Evolutionary conservation across 2,113 vertebrate species (phyloP).

Genomic region (Albula goreensis): DNA sequence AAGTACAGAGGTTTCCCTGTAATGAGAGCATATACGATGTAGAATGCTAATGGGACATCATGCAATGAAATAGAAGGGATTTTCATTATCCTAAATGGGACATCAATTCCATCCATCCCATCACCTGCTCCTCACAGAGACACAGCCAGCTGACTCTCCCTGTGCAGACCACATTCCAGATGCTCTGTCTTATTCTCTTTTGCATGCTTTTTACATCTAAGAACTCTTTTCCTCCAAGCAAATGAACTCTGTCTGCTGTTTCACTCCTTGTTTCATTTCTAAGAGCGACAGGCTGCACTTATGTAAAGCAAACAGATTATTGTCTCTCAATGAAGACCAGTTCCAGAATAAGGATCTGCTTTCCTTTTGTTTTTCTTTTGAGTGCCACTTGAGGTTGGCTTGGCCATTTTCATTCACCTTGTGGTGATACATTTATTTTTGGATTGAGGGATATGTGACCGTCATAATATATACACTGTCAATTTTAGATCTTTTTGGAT

Average conservation of each 20-base stretch:
- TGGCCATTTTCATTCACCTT: background rate
- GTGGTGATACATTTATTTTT: background rate
- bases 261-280: background rate
- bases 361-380: background rate
- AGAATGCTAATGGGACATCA: background rate
- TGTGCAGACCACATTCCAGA: background rate
- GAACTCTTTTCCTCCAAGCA: background rate
- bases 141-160: background rate
- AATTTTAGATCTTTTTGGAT: too few species aligned
- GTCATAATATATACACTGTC: too few species aligned
- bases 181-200: background rate
- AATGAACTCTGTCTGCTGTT: background rate
- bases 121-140: background rate
- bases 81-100: background rate
- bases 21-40: too few species aligned
- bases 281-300: background rate
- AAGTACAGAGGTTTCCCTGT: too few species aligned
- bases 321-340: background rate
- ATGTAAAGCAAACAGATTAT: background rate
- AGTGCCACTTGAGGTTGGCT: background rate
- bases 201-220: background rate
- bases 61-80: background rate
- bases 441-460: background rate
- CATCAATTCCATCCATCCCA: background rate
- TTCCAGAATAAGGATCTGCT: background rate